phyloP scores from a whole-genome alignment of 2,888 invertebrate genomes.

The Xestia xanthographa region DNA sequence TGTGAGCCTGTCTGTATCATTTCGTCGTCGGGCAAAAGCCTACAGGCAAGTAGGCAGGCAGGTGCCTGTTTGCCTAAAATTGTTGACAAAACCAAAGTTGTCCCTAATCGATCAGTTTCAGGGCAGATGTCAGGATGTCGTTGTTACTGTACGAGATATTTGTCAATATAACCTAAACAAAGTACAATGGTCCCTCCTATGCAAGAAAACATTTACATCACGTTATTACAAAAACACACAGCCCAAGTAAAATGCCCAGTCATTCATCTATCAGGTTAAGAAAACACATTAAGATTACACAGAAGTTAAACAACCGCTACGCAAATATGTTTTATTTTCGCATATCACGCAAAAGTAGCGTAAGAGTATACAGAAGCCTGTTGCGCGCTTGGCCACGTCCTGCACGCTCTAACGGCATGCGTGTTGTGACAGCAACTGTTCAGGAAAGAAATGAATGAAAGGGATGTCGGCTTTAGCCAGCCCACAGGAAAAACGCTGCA shows the following conservation, averaged over 20 bases:
- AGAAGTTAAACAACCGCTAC: constrained; percentile 38
- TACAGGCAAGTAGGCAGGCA: background rate
- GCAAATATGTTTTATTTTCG: constrained; percentile 53
- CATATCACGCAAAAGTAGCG: constrained; percentile 24
- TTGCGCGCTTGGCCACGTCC: background rate
- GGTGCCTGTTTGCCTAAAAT: background rate
- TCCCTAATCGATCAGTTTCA: background rate
- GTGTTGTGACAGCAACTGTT: background rate
- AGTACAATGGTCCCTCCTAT: background rate
- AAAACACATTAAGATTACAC: constrained; percentile 43
- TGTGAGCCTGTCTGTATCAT: background rate
- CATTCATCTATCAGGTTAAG: constrained; percentile 42
- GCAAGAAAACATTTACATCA: constrained; percentile 14
- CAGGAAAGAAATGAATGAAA: background rate
- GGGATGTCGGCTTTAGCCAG: background rate
- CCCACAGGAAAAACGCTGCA: background rate
- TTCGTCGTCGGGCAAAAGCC: background rate
- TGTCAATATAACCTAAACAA: constrained; percentile 4
- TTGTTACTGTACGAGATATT: background rate
- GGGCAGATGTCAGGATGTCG: background rate
- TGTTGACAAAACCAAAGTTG: background rate
- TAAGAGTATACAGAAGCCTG: constrained; percentile 18
- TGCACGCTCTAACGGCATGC: background rate
- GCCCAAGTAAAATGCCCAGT: constrained; percentile 21
- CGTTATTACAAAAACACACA: constrained; percentile 37